Evolutionary conservation across 2,888 invertebrate species (phyloP), one percentile per base, ranked within the genome.

Genomic region (Pyrrhia umbra): DNA sequence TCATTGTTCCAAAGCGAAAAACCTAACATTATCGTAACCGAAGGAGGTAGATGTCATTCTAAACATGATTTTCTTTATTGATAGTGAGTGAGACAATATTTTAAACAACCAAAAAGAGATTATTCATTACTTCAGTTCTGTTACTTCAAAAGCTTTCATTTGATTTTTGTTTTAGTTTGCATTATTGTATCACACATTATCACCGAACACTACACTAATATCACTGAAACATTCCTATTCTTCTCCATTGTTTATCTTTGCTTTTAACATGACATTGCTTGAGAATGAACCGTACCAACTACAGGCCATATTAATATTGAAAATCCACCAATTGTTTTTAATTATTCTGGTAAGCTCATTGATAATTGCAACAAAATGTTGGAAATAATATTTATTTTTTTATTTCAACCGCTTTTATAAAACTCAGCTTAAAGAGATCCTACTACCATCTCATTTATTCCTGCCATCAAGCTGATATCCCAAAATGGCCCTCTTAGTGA

Each of bases 1-100:
- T 93, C 95, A 6, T 89, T 95, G 64, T 95, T 95, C 80, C 95
- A 93, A 84, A 92, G 90, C 27, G 92, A 94, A 83, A 85, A 92
- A 46, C 94, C 95, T 67, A 94, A 94, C 76, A 94, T 95, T 60
- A 91, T 95, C 75, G 92, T 95, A 47, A 94, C 95, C 64, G 94
- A 95, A 94, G 95, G 95, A 95, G 95, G 95, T 95, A 95, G 88
- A 82, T 85, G 69, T 72, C 37, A 50, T 65, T 30, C 23, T 57
- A 67, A 62, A 60, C 50, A 65, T 62, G 49, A 55, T 30, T 57
- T 56, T 15, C 1, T 40, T 40, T 6, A 16, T 43, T 64, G 37
- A 25, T 73, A 55, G 64, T 81, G 65, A 52, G 76, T 80, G 81
- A 72, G 25, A 64, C 64, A 75, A 75, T 75, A 59, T 27, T 67